A percentile compares a stretch with the other conserved stretches of the same genome.
These are phyloP conservation scores for Diaphora mendica DNA, from an alignment of 2,888 invertebrate genomes.

Conservation along the genomic window DNA sequence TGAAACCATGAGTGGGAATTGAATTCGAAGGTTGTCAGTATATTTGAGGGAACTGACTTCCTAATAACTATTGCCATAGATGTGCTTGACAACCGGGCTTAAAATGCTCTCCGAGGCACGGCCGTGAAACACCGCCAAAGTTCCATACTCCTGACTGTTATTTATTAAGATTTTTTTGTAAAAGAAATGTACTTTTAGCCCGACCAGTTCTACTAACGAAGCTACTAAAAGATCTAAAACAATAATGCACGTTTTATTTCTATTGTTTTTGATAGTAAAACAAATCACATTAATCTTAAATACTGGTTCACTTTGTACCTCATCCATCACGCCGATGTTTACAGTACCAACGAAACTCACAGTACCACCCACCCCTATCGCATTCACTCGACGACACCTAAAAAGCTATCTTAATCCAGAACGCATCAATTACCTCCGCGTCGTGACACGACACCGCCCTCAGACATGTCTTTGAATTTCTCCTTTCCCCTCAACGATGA, in stretches of 20 bases:
- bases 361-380: slow-evolving; percentile 44
- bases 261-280: not conserved
- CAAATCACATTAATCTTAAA: slow-evolving; percentile 6
- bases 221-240: no score
- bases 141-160: no score
- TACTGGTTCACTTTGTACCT: slow-evolving; percentile 27
- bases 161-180: no score
- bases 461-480: slow-evolving; percentile 77
- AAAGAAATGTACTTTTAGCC: no score
- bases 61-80: no score
- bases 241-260: not conserved
- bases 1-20: no score
- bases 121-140: no score
- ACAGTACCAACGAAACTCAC: slow-evolving; percentile 39
- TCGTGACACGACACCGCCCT: slow-evolving; percentile 78
- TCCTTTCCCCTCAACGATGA: slow-evolving; percentile 46
- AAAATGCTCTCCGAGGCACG: no score
- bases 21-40: no score
- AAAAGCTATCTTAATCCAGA: slow-evolving; percentile 67
- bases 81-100: no score
- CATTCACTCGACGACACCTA: slow-evolving; percentile 58
- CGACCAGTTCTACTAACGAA: no score
- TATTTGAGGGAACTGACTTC: no score
- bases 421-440: slow-evolving; percentile 76
- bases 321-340: slow-evolving; percentile 52